Evolutionary conservation across 2,888 invertebrate species (phyloP), one percentile per base, ranked within the genome.

Genomic region (Spodoptera exigua): DNA sequence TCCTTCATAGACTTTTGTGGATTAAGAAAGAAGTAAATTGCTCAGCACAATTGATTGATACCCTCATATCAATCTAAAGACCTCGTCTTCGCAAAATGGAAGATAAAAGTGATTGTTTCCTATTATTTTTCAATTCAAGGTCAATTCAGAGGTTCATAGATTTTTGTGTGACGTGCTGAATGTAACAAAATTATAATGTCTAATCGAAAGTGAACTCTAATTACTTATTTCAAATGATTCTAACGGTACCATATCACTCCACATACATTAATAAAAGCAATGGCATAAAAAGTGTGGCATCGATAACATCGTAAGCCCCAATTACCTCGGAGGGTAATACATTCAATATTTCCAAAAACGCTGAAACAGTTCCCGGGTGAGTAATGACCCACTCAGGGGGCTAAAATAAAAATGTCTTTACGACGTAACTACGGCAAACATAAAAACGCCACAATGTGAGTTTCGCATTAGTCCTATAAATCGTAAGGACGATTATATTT

Each of bases 401-500:
- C 59, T 57, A 70, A 73, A 78, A 65, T 72, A 75, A 78, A 77
- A 76, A 76, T 69, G 61, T 75, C 77, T 79, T 78, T 74, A 78
- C 67, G 77, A 76, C 45, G 55, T 71, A 76, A 77, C 74, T 77
- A 76, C 59, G 56, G 61, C 61, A 59, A 60, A 70, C 67, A 76
- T 73, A 76, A 76, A 68, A 76, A 60, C 57, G 47, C 58, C 64
- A 65, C 60, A 76, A 78, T 77, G 73, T 64, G 73, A 70, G 72
- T 72, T 70, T 57, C 63, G 61, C 76, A 72, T 78, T 75, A 75
- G 73, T 61, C 59, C 55, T 60, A 78, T 78, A 73, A 76, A 78
- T 78, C 65, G 73, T 76, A 58, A 70, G 61, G 62, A 63, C 76
- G 73, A 78, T 76, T 72, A 78, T 78, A 72, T 75, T 71, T 69